A percentile compares a stretch with the other conserved stretches of the same genome.
Conservation (phyloP, 2,888 invertebrate species). For the Anorthoa munda region DNA sequence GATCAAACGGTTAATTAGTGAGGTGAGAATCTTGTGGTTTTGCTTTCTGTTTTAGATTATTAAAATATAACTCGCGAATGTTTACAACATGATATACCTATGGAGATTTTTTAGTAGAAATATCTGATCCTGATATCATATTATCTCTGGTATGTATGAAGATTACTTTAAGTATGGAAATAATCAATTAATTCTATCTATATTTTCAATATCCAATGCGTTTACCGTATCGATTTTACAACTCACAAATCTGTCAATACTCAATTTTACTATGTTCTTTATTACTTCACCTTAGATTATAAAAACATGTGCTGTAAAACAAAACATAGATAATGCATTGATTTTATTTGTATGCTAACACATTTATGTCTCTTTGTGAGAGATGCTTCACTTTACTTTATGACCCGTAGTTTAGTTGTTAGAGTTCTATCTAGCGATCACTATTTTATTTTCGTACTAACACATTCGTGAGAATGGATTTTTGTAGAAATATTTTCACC, state of each 20-base stretch:
- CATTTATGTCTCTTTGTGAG: slow-evolving; percentile 81
- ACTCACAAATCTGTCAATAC: slow-evolving; percentile 47
- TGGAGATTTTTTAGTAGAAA: not conserved
- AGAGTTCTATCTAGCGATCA: slow-evolving; percentile 58
- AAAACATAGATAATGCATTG: slow-evolving; percentile 68
- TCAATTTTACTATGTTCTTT: slow-evolving; percentile 31
- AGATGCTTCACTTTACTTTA: slow-evolving; percentile 78
- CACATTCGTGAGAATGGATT: slow-evolving; percentile 10
- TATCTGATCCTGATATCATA: no score
- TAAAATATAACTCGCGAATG: not conserved
- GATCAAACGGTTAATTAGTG: slow-evolving; percentile 56
- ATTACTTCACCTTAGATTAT: slow-evolving; percentile 47
- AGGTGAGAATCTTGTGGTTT: slow-evolving; percentile 33
- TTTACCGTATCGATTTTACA: slow-evolving; percentile 16
- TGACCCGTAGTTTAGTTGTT: slow-evolving; percentile 64
- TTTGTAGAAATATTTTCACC: slow-evolving; percentile 17
- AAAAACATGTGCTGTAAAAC: slow-evolving; percentile 58
- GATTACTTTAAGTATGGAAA: not conserved
- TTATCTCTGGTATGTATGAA: not conserved
- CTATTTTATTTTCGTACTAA: slow-evolving; percentile 44
- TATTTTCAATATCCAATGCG: slow-evolving; percentile 9
- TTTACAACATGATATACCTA: not conserved
- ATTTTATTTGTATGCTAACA: slow-evolving; percentile 82
- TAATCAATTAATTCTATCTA: not conserved
- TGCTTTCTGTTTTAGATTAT: slow-evolving; percentile 3